A percentile compares a stretch with the other conserved stretches of the same genome.
Conservation (phyloP, 2,888 invertebrate species). For the Nomada hirtipes region DNA sequence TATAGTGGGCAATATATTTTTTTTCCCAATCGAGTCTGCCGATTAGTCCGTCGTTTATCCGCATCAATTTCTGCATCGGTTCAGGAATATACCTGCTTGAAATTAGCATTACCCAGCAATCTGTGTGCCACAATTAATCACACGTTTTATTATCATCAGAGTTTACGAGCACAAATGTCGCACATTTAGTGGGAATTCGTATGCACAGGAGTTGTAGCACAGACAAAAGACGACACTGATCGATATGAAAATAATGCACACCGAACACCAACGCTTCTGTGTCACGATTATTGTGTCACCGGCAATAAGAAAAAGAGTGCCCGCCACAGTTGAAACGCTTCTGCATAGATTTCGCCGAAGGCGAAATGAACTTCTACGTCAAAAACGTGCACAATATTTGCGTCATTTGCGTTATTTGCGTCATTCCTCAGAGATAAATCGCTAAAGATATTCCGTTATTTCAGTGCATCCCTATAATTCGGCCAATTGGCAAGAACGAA, state of each 20-base stretch:
- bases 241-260: constrained; percentile 27
- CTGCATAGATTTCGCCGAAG: neutral
- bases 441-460: no score
- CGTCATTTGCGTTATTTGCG: no score
- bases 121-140: constrained; percentile 36
- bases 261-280: constrained; percentile 32
- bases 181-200: constrained; percentile 20
- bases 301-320: constrained; percentile 1
- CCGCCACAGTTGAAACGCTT: constrained; percentile 37
- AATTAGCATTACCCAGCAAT: neutral
- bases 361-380: no score
- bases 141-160: constrained; percentile 1
- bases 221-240: neutral
- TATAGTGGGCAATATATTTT: no score
- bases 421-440: no score
- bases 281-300: constrained; percentile 8
- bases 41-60: constrained; percentile 3
- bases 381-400: no score
- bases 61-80: constrained; percentile 11
- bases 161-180: constrained; percentile 29
- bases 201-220: constrained; percentile 14
- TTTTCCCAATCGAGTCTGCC: no score
- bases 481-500: no score
- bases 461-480: no score
- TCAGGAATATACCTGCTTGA: constrained; percentile 22